A percentile compares a stretch with the other conserved stretches of the same genome.
These are phyloP conservation scores for Ciconia nigra DNA, from an alignment of 2,797 vertebrate species.

Conservation along the genomic window DNA sequence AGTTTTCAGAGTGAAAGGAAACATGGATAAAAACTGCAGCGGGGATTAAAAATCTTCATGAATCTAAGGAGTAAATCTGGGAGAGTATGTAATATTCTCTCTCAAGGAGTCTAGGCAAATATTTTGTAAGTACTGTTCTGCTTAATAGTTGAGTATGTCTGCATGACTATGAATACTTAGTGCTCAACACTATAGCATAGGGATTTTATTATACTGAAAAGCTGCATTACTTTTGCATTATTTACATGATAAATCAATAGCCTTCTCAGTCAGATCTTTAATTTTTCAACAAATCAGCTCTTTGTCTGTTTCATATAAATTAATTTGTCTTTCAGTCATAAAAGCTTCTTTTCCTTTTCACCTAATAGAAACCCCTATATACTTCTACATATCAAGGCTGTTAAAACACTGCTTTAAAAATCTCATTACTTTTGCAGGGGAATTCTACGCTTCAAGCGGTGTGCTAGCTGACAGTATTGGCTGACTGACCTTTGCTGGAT, in stretches of 20 bases:
- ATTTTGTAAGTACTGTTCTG: background rate
- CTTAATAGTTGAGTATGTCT: background rate
- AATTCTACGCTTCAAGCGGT: background rate
- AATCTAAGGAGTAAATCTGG: background rate
- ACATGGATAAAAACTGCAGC: background rate
- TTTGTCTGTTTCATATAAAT: background rate
- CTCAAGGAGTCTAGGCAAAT: background rate
- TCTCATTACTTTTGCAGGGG: background rate
- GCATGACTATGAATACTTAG: background rate
- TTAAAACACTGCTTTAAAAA: background rate
- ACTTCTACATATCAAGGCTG: background rate
- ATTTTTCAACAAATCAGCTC: background rate
- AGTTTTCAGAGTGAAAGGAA: background rate
- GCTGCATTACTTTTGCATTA: background rate
- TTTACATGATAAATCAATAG: background rate
- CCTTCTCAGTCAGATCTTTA: background rate
- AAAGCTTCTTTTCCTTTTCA: background rate
- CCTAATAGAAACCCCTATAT: rapidly evolving
- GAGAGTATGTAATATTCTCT: background rate
- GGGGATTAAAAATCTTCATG: background rate
- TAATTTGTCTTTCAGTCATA: background rate
- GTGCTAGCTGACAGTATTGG: background rate
- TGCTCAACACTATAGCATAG: background rate
- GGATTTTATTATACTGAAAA: background rate
- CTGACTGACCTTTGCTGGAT: background rate